These are phyloP conservation scores for Heliconius hermathena DNA, from an alignment of 1,140 invertebrate species.

Conservation along the genomic window DNA sequence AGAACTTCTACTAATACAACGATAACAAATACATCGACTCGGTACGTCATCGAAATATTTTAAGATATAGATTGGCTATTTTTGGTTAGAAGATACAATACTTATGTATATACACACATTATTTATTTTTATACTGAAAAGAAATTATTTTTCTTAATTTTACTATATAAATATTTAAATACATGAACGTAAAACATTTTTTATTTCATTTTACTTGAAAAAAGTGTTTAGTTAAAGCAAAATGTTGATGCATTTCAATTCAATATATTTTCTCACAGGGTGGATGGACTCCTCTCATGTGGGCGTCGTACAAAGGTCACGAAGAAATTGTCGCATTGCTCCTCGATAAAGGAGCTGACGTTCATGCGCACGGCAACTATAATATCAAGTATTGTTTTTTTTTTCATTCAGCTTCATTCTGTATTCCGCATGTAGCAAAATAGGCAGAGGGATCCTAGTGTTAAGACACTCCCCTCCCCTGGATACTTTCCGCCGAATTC, in stretches of 20 bases:
- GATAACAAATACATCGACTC: slow-evolving; percentile 8
- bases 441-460: no score
- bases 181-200: no score
- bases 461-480: no score
- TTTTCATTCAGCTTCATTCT: not conserved
- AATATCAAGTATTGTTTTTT: slow-evolving; percentile 88
- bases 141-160: no score
- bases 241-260: not conserved
- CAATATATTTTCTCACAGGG: slow-evolving; percentile 84
- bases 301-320: slow-evolving; percentile 97
- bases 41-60: slow-evolving; percentile 13
- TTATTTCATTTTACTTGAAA: no score
- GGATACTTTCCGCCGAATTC: no score
- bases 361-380: slow-evolving; percentile 97
- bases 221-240: no score
- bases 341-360: slow-evolving; percentile 94
- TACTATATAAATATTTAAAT: no score
- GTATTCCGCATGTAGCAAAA: not conserved
- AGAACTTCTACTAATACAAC: slow-evolving; percentile 37
- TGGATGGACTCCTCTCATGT: slow-evolving; percentile 98
- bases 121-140: no score
- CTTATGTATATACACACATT: no score
- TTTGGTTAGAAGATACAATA: not conserved
- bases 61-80: not conserved
- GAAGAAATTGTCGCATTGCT: slow-evolving; percentile 90